Base-by-base conservation (phyloP, 1,140 invertebrate species). In the Drosophila burlai region DNA sequence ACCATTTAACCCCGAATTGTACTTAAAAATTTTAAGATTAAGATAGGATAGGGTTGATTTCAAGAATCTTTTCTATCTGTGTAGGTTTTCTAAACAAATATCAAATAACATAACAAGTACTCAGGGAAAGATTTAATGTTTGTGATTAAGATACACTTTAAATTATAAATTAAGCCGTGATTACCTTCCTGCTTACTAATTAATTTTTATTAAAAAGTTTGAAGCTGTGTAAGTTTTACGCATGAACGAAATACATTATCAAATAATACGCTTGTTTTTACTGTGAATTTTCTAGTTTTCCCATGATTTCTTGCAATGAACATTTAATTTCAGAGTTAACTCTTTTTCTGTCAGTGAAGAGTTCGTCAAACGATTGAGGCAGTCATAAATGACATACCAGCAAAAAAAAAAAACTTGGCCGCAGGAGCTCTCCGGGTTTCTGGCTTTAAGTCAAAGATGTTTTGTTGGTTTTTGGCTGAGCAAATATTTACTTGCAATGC, bases 401-500 rank as follows among this genome's bases (percentile, higher is more conserved):
- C 18, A 61, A 47, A 57, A 50, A 72, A 24, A 24, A 52, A 54
- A 76, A 73, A 65, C 45, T 50, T 52, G n/a, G 29, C 71, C 40
- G 18, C n/a, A 72, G 42, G 40, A 18, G 29, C 21, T 29, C 21
- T 62, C 21, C 11, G 52, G 18, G 29, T 42, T 57, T 61, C 45
- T 61, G 21, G 46, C 21, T 38, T 24, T 57, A 40, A 57, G 36
- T 29, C 36, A 47, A 67, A 71, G 61, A 62, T 58, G 65, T 67
- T 65, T 61, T 34, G 46, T 18, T 36, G 26, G 61, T 26, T 55
- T 29, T 52, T 8, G 42, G 60, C 26, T 55, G n/a, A 29, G 55
- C 46, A 76, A 76, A 67, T 75, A 76, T 76, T 76, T 67, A 55
- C 47, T 21, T 67, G 43, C 36, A 66, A 40, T 36, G 40, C 9